These are phyloP conservation scores for Antheraea assamensis DNA, from an alignment of 2,888 invertebrate genomes.

Conservation along the genomic window DNA sequence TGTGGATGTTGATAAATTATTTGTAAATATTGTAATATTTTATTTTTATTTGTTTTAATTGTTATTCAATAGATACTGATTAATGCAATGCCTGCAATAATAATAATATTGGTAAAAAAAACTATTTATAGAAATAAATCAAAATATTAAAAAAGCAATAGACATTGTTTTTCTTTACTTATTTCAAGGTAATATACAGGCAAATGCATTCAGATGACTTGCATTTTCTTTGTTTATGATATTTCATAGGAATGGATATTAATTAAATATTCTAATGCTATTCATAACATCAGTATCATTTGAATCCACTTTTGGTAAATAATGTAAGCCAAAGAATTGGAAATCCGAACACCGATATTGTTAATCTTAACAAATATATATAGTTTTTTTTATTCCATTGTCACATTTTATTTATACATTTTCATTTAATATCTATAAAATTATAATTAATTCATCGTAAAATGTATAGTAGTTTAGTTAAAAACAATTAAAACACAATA, in stretches of 20 bases:
- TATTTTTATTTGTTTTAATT: slow-evolving; percentile 6
- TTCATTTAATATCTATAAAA: background rate
- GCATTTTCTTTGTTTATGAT: background rate
- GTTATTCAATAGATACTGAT: slow-evolving; percentile 9
- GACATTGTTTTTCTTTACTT: background rate
- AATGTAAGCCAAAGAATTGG: slow-evolving; percentile 41
- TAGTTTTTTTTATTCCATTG: background rate
- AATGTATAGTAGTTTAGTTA: background rate
- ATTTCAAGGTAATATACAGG: background rate
- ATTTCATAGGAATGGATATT: background rate
- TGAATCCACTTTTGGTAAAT: slow-evolving; percentile 21
- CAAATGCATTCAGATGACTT: background rate
- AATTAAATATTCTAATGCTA: background rate
- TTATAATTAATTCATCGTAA: background rate
- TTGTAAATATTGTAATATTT: slow-evolving; percentile 10
- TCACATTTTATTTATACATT: slow-evolving; percentile 8
- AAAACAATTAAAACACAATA: background rate
- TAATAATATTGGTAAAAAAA: background rate
- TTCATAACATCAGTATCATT: background rate
- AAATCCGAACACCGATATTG: slow-evolving; percentile 40
- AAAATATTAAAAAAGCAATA: background rate
- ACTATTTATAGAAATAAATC: background rate
- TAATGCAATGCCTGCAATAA: background rate
- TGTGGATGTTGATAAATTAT: slow-evolving; percentile 9
- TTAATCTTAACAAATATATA: slow-evolving; percentile 29